phyloP scores from a whole-genome alignment of 2,797 vertebrate genomes.

The Enteromius fasciolatus region DNA sequence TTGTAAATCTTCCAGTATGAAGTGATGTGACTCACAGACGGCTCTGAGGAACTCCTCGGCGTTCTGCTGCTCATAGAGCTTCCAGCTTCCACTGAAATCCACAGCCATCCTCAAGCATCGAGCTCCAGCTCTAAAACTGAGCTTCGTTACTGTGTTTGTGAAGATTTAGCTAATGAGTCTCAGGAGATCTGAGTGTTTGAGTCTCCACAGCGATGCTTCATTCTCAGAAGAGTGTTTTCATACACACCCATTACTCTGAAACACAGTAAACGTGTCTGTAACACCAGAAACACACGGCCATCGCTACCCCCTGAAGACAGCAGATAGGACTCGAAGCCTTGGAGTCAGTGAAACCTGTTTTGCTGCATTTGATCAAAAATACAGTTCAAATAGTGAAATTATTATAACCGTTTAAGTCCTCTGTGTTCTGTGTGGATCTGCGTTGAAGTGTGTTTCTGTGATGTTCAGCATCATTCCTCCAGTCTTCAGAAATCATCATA shows the following conservation, averaged over 20 bases:
- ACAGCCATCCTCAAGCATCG: conserved; percentile 72
- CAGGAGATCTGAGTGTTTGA: not conserved
- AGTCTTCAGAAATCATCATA: not conserved
- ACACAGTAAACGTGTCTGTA: not conserved
- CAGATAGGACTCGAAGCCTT: too few relatives aligned
- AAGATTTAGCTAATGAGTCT: not conserved
- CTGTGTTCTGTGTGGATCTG: not conserved
- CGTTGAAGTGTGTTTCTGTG: not conserved
- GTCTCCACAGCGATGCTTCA: not conserved
- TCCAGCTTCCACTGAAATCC: conserved; percentile 85
- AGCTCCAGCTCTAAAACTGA: not conserved
- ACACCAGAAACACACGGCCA: not conserved
- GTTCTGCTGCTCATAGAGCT: conserved; percentile 83
- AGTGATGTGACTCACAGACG: conserved; percentile 64
- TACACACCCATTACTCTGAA: not conserved
- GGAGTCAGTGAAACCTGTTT: too few relatives aligned
- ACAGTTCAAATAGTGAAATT: too few relatives aligned
- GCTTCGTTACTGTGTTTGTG: not conserved
- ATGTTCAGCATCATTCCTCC: not conserved
- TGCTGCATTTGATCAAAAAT: not conserved
- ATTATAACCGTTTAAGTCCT: fast-evolving
- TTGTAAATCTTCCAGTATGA: not conserved
- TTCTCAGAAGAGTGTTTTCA: not conserved
- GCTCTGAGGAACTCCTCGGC: conserved; percentile 80
- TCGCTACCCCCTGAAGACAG: too few relatives aligned